Conservation (phyloP, 2,888 invertebrate genomes). For the Campoplex nolae region DNA sequence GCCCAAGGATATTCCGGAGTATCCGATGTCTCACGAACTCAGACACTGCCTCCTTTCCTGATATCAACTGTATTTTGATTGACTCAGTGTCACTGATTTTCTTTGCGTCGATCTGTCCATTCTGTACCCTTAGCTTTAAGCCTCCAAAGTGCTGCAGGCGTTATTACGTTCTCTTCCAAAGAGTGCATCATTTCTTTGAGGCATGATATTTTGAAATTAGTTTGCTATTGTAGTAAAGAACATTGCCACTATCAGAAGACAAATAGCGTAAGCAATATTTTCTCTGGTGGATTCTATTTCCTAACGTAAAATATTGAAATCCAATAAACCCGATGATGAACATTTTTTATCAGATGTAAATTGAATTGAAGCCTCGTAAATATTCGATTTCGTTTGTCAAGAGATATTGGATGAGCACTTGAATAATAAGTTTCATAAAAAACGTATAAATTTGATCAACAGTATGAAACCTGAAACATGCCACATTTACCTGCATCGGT, state of each 20-base stretch:
- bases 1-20: constrained; percentile 54
- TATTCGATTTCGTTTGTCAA: background rate
- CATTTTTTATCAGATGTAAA: background rate
- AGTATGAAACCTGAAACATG: background rate
- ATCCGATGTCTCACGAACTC: constrained; percentile 62
- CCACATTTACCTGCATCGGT: constrained; percentile 11
- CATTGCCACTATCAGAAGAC: too few species aligned
- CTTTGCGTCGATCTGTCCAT: constrained; percentile 10
- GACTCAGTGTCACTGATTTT: constrained; percentile 37
- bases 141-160: background rate
- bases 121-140: background rate
- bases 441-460: background rate
- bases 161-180: background rate
- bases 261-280: too few species aligned
- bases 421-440: constrained; percentile 6
- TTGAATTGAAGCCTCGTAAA: background rate
- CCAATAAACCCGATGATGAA: background rate
- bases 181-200: background rate
- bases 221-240: background rate
- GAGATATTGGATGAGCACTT: background rate
- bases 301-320: too few species aligned
- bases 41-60: constrained; percentile 36
- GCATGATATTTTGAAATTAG: background rate
- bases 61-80: constrained; percentile 50
- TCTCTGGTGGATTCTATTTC: too few species aligned